A percentile compares a stretch with the other conserved stretches of the same genome.
phyloP scores from a whole-genome alignment of 2,888 invertebrate genomes.

The Mythimna impura region DNA sequence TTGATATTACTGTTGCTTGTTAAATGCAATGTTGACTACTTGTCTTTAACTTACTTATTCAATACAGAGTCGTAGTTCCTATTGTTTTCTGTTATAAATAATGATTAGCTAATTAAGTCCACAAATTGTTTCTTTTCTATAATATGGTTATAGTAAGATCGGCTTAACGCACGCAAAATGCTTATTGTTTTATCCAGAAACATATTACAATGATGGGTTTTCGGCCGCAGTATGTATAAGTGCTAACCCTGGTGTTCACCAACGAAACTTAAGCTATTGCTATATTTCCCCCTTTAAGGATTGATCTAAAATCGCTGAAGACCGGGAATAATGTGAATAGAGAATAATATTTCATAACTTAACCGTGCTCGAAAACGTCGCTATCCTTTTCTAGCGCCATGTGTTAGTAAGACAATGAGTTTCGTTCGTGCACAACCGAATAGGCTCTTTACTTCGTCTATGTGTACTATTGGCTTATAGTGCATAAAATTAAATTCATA shows the following conservation, averaged over 20 bases:
- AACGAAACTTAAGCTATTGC: neutral
- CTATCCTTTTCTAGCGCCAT: neutral
- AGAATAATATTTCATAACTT: too few species aligned
- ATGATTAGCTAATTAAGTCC: neutral
- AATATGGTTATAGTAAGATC: neutral
- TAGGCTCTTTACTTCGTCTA: neutral
- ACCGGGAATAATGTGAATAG: too few species aligned
- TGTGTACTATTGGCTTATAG: neutral
- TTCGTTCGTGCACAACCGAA: neutral
- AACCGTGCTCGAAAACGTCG: too few species aligned
- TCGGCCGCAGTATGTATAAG: neutral
- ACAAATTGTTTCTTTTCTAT: slow-evolving; percentile 1
- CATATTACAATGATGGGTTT: neutral
- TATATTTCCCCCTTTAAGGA: neutral
- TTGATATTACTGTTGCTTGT: neutral
- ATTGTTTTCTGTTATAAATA: slow-evolving; percentile 9
- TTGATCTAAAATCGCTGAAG: too few species aligned
- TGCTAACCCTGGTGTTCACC: neutral
- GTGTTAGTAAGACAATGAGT: neutral
- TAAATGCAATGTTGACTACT: slow-evolving; percentile 34
- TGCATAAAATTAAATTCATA: neutral
- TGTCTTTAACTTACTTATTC: slow-evolving; percentile 5
- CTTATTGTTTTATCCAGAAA: neutral
- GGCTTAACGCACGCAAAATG: neutral
- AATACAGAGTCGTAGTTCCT: neutral